A percentile compares a stretch with the other conserved stretches of the same genome.
Conservation (phyloP, 2,113 vertebrate species). For the Eulemur macaco region DNA sequence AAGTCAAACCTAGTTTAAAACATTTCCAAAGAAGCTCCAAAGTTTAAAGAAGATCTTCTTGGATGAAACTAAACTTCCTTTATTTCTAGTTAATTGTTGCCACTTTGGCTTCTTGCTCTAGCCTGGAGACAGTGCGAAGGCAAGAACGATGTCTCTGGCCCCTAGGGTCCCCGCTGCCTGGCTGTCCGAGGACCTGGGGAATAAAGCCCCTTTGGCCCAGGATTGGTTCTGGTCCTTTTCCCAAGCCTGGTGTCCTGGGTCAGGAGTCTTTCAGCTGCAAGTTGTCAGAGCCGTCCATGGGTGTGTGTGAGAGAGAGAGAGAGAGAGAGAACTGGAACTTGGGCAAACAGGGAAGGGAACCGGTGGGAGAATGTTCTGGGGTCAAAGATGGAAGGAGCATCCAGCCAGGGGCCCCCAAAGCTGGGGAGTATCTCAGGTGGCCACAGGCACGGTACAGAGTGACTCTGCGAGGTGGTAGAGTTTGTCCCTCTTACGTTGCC, state of each 20-base stretch:
- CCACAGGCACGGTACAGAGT: not conserved
- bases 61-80: not conserved
- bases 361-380: not conserved
- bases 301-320: no score
- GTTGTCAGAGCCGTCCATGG: not conserved
- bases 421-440: not conserved
- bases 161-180: not conserved
- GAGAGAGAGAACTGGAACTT: not conserved
- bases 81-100: not conserved
- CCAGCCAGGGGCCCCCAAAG: not conserved
- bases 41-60: not conserved
- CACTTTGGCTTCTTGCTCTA: not conserved
- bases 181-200: not conserved
- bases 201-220: not conserved
- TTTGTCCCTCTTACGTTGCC: accelerated
- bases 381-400: not conserved
- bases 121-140: not conserved
- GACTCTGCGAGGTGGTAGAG: not conserved
- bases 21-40: not conserved
- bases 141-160: not conserved
- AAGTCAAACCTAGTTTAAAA: not conserved
- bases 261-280: not conserved
- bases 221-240: not conserved
- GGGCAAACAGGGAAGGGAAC: not conserved
- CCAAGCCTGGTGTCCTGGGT: not conserved